These are phyloP conservation scores for Lonchura striata DNA, from an alignment of 2,113 vertebrate genomes.

Conservation along the genomic window DNA sequence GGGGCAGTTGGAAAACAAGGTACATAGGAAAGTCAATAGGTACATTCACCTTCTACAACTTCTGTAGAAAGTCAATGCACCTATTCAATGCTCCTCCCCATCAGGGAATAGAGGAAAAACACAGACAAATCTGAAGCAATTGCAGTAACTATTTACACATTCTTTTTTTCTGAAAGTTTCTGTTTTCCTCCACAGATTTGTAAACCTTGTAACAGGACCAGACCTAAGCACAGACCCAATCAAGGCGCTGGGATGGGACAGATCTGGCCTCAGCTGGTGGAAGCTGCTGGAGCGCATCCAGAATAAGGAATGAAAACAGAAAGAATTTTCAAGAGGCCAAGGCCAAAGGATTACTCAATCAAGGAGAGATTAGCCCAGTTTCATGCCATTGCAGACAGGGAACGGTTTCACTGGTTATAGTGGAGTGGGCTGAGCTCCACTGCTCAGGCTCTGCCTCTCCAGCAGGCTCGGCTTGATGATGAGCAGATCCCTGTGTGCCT, in stretches of 20 bases:
- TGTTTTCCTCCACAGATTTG: rapidly evolving
- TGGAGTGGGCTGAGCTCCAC: neutral
- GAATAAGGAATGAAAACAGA: neutral
- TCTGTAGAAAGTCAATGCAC: neutral
- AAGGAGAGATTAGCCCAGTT: neutral
- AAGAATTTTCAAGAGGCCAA: neutral
- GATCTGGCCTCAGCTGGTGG: rapidly evolving
- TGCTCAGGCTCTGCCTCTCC: neutral
- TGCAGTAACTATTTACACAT: neutral
- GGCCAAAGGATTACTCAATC: neutral
- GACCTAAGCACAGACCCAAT: rapidly evolving
- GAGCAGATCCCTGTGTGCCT: neutral
- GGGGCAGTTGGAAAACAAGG: rapidly evolving
- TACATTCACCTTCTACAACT: neutral
- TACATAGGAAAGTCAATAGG: too few relatives aligned
- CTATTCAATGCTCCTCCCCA: neutral
- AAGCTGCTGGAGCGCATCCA: neutral
- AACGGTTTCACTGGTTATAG: rapidly evolving
- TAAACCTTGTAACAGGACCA: neutral
- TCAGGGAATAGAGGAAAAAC: neutral
- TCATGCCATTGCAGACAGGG: neutral
- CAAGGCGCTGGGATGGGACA: neutral
- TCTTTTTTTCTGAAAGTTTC: neutral
- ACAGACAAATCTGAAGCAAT: neutral
- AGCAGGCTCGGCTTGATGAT: rapidly evolving